phyloP scores from a whole-genome alignment of 2,113 vertebrate genomes.

The Passer montanus region DNA sequence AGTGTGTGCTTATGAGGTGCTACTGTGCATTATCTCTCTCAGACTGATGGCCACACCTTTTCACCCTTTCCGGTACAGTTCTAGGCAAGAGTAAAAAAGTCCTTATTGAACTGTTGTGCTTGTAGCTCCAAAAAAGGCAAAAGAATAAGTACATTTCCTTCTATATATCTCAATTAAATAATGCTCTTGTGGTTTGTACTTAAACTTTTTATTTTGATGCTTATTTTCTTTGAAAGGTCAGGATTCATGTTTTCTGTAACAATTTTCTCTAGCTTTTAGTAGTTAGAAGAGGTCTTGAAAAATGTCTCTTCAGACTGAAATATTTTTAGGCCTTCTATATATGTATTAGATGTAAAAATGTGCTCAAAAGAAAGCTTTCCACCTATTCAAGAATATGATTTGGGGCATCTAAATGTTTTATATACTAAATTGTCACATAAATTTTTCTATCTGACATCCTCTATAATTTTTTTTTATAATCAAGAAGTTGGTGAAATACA shows the following conservation, averaged over 20 bases:
- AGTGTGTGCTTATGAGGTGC: neutral
- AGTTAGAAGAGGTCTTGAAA: neutral
- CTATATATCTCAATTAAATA: neutral
- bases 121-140: neutral
- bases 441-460: neutral
- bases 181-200: neutral
- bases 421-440: neutral
- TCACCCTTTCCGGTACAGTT: neutral
- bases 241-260: neutral
- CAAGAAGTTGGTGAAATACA: neutral
- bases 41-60: neutral
- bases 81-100: neutral
- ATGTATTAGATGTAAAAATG: neutral
- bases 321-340: neutral
- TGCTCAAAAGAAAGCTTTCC: neutral
- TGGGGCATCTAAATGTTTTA: neutral
- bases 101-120: neutral
- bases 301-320: neutral
- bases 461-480: neutral
- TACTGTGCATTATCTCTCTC: neutral
- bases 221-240: neutral
- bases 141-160: neutral
- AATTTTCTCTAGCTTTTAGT: neutral
- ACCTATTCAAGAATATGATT: neutral
- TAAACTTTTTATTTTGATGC: neutral